Percentiles rank a stretch among this genome's conserved stretches.
Conservation (phyloP, 1,140 invertebrate genomes). For the Bathynomus jamesi region DNA sequence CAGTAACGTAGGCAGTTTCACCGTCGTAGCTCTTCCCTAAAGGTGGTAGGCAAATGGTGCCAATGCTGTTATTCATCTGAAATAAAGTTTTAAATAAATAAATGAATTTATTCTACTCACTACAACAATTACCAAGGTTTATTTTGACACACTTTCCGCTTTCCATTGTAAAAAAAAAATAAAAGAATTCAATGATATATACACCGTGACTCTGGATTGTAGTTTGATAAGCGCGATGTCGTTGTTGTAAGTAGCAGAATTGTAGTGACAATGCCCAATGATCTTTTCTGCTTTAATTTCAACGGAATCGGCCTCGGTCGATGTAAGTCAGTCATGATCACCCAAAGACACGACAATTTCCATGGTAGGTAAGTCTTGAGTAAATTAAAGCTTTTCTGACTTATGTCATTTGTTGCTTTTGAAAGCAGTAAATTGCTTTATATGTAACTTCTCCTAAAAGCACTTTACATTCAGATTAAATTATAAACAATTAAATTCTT, state of each 20-base stretch:
- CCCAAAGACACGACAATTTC: background rate
- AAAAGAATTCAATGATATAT: too few relatives aligned
- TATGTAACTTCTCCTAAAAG: too few relatives aligned
- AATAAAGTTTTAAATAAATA: too few relatives aligned
- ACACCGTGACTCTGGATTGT: background rate
- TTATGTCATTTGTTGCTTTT: too few relatives aligned
- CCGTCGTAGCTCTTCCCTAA: background rate
- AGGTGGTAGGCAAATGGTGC: constrained; percentile 23
- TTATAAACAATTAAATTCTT: too few relatives aligned
- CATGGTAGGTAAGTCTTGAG: background rate
- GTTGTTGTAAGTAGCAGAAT: background rate
- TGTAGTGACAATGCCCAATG: background rate
- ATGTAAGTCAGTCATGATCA: background rate
- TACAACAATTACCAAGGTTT: too few relatives aligned
- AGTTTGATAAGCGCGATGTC: constrained; percentile 6
- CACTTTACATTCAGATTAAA: too few relatives aligned
- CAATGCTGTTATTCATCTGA: constrained; percentile 6
- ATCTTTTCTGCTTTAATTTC: background rate
- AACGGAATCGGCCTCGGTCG: background rate
- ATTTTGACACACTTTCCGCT: too few relatives aligned
- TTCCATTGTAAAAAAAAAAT: too few relatives aligned
- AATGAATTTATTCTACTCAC: too few relatives aligned
- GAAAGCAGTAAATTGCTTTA: too few relatives aligned
- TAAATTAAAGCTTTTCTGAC: too few relatives aligned
- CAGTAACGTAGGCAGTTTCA: constrained; percentile 15